Evolutionary conservation across 2,888 invertebrate genomes (phyloP), one percentile per base, ranked within the genome.

Genomic region (Callosobruchus maculatus): DNA sequence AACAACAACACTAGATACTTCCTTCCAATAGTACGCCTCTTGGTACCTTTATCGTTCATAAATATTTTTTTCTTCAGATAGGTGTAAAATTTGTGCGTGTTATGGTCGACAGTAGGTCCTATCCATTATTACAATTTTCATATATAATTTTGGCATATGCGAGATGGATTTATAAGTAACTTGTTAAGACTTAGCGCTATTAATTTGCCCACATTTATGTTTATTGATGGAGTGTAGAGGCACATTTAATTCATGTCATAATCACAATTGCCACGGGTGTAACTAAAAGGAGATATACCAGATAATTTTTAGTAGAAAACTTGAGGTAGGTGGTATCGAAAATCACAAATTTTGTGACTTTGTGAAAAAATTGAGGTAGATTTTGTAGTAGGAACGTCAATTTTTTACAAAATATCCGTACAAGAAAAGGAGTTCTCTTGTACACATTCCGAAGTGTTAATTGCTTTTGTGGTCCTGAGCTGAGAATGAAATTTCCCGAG

Each of bases 331-430:
- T 49, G 49, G 49, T 49, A 49, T 49, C 49, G 49, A 49, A 49
- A 49, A 49, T 49, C 49, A 49, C 49, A 49, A 30, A 18, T 68
- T 68, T 68, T 68, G 68, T 68, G 21, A 21, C 21, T 21, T 68
- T 22, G 22, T 68, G 68, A 68, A 68, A 68, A 21, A 22, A 21
- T 13, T 68, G 68, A 68, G 68, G 68, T 68, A 68, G 68, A 68
- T 68, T 68, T 68, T 68, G 68, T 68, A 68, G 21, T 68, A 68
- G 68, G 68, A 68, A 68, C 68, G 68, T 21, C 21, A 68, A 68
- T 5, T 68, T 68, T 22, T 68, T 49, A 49, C 49, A 49, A 49
- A 49, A 49, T 18, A 49, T 49, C 13, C 49, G 18, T 49, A 49
- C 49, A 1, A 49, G 7, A 49, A 49, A 49, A 49, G 4, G 13